A percentile compares a stretch with the other conserved stretches of the same genome.
These are phyloP conservation scores for Lepidochrysops patricia DNA, from an alignment of 2,888 invertebrate genomes.

Conservation along the genomic window DNA sequence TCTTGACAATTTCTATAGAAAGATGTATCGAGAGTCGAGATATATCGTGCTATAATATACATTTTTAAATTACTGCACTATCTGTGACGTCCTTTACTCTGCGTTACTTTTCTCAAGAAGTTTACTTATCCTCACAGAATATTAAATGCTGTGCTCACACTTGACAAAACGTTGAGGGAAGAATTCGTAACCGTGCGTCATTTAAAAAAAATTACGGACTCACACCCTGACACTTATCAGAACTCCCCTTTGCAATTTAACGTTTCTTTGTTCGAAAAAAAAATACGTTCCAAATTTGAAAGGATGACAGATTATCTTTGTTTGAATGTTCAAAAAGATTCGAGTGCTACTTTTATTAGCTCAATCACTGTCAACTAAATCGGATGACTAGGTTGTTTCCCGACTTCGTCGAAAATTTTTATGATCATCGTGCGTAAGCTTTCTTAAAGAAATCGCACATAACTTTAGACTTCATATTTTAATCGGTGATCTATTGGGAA, in stretches of 20 bases:
- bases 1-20: no score
- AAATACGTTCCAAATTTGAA: conserved; percentile 10
- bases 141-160: neutral
- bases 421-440: no score
- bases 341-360: conserved; percentile 6
- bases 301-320: conserved; percentile 11
- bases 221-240: conserved; percentile 5
- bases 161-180: neutral
- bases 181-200: neutral
- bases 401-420: neutral
- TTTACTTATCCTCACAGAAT: neutral
- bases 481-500: no score
- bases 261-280: neutral
- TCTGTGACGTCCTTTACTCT: no score
- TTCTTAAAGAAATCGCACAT: no score
- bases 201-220: conserved; percentile 2
- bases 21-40: no score
- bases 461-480: no score
- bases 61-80: no score
- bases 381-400: conserved; percentile 7
- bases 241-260: conserved; percentile 1
- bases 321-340: conserved; percentile 9
- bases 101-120: neutral
- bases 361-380: conserved; percentile 10
- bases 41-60: no score